Base-by-base conservation (phyloP, 2,113 vertebrate species). In the Thomomys bottae region DNA sequence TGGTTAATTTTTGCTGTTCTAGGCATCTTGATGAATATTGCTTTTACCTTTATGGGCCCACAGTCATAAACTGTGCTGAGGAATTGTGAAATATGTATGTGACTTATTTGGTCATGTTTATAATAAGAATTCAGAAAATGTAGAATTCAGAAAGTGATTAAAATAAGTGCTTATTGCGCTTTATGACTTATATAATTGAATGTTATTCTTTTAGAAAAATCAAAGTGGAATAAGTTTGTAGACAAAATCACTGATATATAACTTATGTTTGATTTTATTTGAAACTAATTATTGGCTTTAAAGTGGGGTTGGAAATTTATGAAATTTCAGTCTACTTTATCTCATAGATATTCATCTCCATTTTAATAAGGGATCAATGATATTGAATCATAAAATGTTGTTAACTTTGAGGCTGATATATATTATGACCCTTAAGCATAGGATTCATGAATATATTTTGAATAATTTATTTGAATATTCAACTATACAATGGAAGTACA, bases 351-450 rank as follows among this genome's bases (percentile, higher is more conserved):
- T 68, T 30, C 57, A 86, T 78, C 26, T 90, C 11, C 17, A 84
- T 78, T 94, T 94, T 73, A 86, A 80, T 89, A 92, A 89, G 23
- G 89, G 88, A 92, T 86, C 4, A 87, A 73, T 90, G 24, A 4
- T 89, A 11, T 6, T 54, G 10, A 90, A 24, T 89, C 2, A 88
- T 92, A 24, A 15, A 88, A 92, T 87, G 91, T 85, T 72, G 84
- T 77, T 18, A 95, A 8, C 0, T 67, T 77, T 70, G 68, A 85
- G 80, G 34, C 15, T 18, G 87, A 64, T 75, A 28, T 70, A 57
- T 34, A 61, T 63, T 59, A 79, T 57, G 6, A 32, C 68, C 79
- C 18, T 54, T 89, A 63, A 81, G 57, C 1, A n/a, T 32, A 49
- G 10, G 5, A 3, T 68, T 72, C 23, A 36, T 59, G 32, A 32